Percentiles rank a stretch among this genome's conserved stretches.
phyloP scores from a whole-genome alignment of 2,113 vertebrate genomes.

The Turdus rufiventris region DNA sequence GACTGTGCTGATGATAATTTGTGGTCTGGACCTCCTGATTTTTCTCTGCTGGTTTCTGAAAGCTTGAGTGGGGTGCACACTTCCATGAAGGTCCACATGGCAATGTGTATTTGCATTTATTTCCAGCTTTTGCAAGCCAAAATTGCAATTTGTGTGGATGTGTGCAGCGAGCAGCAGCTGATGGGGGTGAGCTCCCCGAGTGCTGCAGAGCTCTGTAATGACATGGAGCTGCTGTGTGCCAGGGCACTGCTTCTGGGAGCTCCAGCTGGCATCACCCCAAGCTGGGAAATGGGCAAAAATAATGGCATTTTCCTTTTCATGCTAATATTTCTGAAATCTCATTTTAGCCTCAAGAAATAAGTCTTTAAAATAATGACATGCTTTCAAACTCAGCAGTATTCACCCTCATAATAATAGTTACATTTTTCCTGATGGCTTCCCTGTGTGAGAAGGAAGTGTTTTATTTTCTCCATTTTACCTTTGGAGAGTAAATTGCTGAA shows the following conservation, averaged over 20 bases:
- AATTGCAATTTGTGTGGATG: background rate
- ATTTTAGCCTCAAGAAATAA: background rate
- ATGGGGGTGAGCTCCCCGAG: rapidly evolving
- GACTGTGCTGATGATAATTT: background rate
- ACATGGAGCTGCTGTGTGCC: background rate
- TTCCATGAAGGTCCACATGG: rapidly evolving
- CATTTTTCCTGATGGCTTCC: background rate
- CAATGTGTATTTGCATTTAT: background rate
- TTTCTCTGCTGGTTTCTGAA: background rate
- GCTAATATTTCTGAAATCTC: background rate
- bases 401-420: background rate
- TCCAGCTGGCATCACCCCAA: background rate
- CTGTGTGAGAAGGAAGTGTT: background rate
- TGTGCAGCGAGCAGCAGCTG: background rate
- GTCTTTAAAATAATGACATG: background rate
- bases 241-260: background rate
- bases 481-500: background rate
- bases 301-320: background rate
- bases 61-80: background rate
- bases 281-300: background rate
- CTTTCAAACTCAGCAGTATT: background rate
- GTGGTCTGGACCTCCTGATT: background rate
- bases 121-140: background rate
- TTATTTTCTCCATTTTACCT: background rate
- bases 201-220: background rate